Base-by-base conservation (phyloP, 1,140 invertebrate species). In the Listronotus oregonensis region DNA sequence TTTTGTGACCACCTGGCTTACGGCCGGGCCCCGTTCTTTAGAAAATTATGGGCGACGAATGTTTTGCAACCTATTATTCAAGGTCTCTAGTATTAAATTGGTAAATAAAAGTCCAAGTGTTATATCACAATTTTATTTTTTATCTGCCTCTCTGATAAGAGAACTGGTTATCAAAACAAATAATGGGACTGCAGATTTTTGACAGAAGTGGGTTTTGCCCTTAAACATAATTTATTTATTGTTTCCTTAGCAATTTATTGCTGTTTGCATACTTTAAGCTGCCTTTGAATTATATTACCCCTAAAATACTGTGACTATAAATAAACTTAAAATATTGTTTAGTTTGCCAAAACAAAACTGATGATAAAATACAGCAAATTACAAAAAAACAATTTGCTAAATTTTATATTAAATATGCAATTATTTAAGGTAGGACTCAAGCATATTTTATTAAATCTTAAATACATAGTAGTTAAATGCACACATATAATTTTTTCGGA, bases 1-100 rank as follows among this genome's bases (percentile, higher is more conserved):
- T 72, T 68, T 43, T 59, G 67, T 70, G 69, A 73, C 71, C 71
- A 73, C 69, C 71, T 73, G 71, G 71, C 68, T 70, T 59, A 64
- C 68, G 66, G 66, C 55, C 60, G 67, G 66, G 66, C 66, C 71
- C 56, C 60, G 67, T 55, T 61, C 66, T 69, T 68, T 64, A 66
- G 69, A 66, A 68, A 64, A 71, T 67, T 67, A 73, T 73, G 71
- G 69, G 60, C 65, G 62, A 64, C 66, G 43, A 65, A 56, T 56
- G 52, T 70, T 68, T 70, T 67, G 61, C 58, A 66, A 55, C 51
- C 54, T 54, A 62, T 64, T 49, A 68, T 70, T 56, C 60, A 70
- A 70, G 71, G 71, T 70, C 64, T 70, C 62, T 68, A 62, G 51
- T 58, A 51, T 66, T 72, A 61, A 70, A 68, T 70, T 70, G 71